phyloP scores from a whole-genome alignment of 2,113 vertebrate genomes.

The Macrotus californicus region DNA sequence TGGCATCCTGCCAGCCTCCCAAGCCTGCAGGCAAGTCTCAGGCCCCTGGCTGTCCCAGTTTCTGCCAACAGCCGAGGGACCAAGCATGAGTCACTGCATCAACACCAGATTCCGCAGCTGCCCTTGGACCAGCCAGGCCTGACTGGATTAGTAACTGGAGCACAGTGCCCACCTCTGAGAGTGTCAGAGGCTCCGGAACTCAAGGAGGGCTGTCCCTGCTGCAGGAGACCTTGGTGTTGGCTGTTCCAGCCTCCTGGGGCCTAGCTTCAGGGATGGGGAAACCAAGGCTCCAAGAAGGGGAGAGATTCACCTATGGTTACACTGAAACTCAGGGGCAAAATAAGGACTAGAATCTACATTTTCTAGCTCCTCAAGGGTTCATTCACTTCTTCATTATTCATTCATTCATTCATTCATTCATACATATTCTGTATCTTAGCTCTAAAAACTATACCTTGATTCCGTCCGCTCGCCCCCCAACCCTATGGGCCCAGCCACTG shows the following conservation, averaged over 20 bases:
- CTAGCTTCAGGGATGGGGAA: neutral
- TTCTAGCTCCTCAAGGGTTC: neutral
- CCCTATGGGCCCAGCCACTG: fast-evolving
- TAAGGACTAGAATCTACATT: neutral
- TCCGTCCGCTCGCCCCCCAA: neutral
- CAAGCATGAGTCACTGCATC: neutral
- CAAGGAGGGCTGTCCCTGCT: neutral
- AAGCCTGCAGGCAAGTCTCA: neutral
- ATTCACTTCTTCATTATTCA: neutral
- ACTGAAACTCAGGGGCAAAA: neutral
- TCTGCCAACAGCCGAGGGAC: constrained; percentile 39
- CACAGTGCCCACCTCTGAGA: constrained; percentile 19
- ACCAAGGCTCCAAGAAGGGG: neutral
- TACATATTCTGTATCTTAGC: neutral
- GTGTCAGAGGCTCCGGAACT: neutral
- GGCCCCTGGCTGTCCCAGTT: constrained; percentile 58
- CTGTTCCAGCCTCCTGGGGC: neutral
- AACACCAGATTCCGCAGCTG: constrained; percentile 51
- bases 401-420: neutral
- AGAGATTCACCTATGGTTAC: neutral
- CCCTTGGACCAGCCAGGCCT: neutral
- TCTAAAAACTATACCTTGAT: neutral
- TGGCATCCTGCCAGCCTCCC: constrained; percentile 2
- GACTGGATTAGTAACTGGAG: constrained; percentile 61
- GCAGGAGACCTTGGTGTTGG: neutral